Percentiles rank a stretch among this genome's conserved stretches.
phyloP scores from a whole-genome alignment of 2,797 vertebrate species.

The Phoebastria nigripes region DNA sequence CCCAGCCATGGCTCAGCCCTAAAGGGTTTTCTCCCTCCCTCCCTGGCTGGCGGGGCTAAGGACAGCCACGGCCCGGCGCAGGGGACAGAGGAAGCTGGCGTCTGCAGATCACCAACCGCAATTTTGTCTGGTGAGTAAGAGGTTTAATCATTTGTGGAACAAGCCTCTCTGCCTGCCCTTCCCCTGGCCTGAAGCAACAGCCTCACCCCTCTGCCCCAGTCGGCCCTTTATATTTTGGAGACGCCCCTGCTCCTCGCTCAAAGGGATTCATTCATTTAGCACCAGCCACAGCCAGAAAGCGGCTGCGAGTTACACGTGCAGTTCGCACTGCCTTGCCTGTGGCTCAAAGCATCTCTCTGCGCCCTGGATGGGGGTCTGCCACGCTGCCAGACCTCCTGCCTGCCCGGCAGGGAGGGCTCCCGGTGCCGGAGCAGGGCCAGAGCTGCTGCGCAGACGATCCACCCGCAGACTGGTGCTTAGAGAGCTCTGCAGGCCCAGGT shows the following conservation, averaged over 20 bases:
- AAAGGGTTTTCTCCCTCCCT: background rate
- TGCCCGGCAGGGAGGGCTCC: background rate
- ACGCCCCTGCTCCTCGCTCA: accelerated
- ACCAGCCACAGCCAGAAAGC: background rate
- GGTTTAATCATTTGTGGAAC: background rate
- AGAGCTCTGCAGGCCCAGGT: background rate
- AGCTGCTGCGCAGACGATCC: background rate
- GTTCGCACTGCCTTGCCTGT: accelerated
- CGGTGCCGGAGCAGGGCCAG: accelerated
- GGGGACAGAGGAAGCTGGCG: background rate
- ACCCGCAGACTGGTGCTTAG: background rate
- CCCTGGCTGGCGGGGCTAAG: accelerated
- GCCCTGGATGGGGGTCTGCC: accelerated
- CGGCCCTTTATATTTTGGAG: accelerated
- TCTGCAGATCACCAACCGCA: background rate
- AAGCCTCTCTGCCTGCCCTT: background rate
- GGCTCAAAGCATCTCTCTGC: background rate
- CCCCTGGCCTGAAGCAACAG: background rate
- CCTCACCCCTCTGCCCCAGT: background rate
- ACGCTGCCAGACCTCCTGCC: background rate
- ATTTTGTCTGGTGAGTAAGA: background rate
- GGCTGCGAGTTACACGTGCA: accelerated
- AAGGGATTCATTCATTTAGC: background rate
- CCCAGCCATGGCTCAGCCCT: accelerated
- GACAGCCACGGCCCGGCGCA: background rate